These are phyloP conservation scores for Falco naumanni DNA, from an alignment of 2,797 vertebrate genomes.

Conservation along the genomic window DNA sequence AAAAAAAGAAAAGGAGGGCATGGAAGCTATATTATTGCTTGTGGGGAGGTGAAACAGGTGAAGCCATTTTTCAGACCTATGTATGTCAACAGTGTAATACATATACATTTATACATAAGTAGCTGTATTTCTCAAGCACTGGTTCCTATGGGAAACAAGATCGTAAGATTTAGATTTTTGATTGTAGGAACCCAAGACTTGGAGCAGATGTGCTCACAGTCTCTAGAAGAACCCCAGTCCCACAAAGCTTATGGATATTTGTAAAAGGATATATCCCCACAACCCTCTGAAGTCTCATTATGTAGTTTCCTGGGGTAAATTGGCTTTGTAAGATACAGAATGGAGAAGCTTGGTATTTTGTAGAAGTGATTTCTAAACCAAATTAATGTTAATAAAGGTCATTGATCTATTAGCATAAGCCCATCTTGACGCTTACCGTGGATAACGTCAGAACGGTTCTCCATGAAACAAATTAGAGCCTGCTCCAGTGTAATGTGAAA, in stretches of 20 bases:
- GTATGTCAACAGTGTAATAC: not conserved
- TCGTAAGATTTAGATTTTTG: not conserved
- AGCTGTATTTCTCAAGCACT: not conserved
- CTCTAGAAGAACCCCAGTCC: not conserved
- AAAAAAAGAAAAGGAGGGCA: not conserved
- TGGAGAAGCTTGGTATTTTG: not conserved
- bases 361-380: not conserved
- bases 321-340: not conserved
- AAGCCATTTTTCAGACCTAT: not conserved
- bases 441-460: not conserved
- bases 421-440: not conserved
- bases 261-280: not conserved
- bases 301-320: not conserved
- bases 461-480: not conserved
- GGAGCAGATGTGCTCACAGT: not conserved
- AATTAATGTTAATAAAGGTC: not conserved
- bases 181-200: not conserved
- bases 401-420: not conserved
- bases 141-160: rapidly evolving
- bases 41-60: not conserved
- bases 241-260: not conserved
- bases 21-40: not conserved
- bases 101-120: not conserved
- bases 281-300: not conserved
- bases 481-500: not conserved